phyloP scores from a whole-genome alignment of 2,797 vertebrate species.

The Arrhamphus sclerolepis region DNA sequence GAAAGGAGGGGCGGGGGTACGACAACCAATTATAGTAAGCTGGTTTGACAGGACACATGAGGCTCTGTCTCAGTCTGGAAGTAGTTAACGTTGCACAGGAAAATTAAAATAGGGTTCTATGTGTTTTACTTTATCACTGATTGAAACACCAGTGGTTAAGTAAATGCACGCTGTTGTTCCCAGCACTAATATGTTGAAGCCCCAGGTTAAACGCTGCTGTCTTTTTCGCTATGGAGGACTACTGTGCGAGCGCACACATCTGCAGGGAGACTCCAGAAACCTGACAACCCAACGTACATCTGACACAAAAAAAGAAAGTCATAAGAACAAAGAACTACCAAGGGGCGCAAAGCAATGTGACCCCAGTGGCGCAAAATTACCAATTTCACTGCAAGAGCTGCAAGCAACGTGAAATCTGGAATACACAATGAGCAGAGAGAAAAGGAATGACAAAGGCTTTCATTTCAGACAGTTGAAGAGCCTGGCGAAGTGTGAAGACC shows the following conservation, averaged over 20 bases:
- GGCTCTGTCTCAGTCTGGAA: conserved; percentile 33
- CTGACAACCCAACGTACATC: conserved; percentile 47
- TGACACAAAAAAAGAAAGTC: conserved; percentile 56
- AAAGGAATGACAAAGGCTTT: neutral
- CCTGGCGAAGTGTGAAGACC: too few species aligned
- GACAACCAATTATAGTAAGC: conserved; percentile 63
- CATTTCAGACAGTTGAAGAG: too few species aligned
- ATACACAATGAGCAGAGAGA: conserved; percentile 13
- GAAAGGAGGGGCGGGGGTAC: too few species aligned
- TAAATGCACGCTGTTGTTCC: conserved; percentile 53
- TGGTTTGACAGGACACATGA: conserved; percentile 39
- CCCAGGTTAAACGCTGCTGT: conserved; percentile 47
- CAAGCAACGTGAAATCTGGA: conserved; percentile 14
- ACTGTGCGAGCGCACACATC: conserved; percentile 51
- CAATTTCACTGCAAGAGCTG: conserved; percentile 36
- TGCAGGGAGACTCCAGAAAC: conserved; percentile 46
- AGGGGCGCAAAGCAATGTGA: conserved; percentile 37
- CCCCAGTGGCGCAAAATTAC: conserved; percentile 32
- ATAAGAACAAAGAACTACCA: conserved; percentile 44
- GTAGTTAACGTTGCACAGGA: conserved; percentile 43
- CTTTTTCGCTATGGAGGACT: conserved; percentile 40
- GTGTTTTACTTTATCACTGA: conserved; percentile 14
- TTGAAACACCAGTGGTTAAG: too few species aligned
- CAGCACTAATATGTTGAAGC: conserved; percentile 43
- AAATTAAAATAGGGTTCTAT: conserved; percentile 4